phyloP scores from a whole-genome alignment of 2,113 vertebrate species.

The Chloropsis cyanopogon region DNA sequence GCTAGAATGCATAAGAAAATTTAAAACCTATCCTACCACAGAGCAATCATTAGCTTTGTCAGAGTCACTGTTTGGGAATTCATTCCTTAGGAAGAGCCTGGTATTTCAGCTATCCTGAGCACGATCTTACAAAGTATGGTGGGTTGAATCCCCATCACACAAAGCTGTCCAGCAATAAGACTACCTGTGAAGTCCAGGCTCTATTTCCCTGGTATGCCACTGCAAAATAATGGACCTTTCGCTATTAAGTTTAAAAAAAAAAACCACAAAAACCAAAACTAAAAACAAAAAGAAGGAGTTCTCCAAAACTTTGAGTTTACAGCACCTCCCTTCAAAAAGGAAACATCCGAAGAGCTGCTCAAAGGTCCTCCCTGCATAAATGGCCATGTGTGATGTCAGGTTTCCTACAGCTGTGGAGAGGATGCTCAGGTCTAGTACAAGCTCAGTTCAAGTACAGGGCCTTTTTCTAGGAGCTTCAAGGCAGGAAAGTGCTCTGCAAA shows the following conservation, averaged over 20 bases:
- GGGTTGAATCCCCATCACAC: not conserved
- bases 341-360: not conserved
- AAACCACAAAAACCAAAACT: no score
- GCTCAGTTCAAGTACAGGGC: not conserved
- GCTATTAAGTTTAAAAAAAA: not conserved
- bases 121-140: not conserved
- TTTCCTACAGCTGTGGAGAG: not conserved
- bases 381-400: rapidly evolving
- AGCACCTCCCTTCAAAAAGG: not conserved
- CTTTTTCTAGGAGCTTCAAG: not conserved
- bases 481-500: not conserved
- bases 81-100: not conserved
- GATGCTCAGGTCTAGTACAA: not conserved
- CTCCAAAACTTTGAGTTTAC: not conserved
- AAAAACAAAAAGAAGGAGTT: not conserved
- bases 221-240: not conserved
- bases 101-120: not conserved
- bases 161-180: not conserved
- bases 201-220: not conserved
- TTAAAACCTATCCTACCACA: not conserved
- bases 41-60: not conserved
- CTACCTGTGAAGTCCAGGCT: not conserved
- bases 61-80: not conserved
- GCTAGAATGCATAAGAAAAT: not conserved
- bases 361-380: not conserved